Conservation (phyloP, 2,888 invertebrate genomes). For the Dyspetes luteomarginatus region DNA sequence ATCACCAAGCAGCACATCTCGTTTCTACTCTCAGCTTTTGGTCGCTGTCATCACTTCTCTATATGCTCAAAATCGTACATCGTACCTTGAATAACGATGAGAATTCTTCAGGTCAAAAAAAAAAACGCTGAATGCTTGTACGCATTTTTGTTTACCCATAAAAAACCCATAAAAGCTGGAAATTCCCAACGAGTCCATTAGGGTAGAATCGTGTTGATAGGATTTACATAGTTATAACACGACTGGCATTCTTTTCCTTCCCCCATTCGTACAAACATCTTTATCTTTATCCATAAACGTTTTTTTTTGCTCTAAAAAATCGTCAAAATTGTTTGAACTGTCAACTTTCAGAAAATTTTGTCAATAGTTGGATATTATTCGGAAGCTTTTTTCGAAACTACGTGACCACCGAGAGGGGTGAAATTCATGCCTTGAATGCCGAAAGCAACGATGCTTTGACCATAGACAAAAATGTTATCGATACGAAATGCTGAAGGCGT, state of each 20-base stretch:
- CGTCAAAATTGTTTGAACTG: too few relatives aligned
- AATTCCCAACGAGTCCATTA: not conserved
- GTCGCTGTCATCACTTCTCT: not conserved
- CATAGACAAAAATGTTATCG: constrained; percentile 18
- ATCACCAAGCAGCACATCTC: constrained; percentile 9
- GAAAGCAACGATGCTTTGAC: not conserved
- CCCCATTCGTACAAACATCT: not conserved
- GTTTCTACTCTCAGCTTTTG: not conserved
- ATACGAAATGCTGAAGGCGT: constrained; percentile 18
- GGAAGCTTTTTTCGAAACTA: not conserved
- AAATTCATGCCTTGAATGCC: constrained; percentile 3
- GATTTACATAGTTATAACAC: not conserved
- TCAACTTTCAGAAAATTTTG: not conserved
- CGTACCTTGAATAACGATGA: not conserved
- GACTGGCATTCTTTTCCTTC: not conserved
- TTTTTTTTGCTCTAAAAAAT: too few relatives aligned
- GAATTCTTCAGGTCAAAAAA: not conserved
- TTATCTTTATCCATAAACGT: too few relatives aligned
- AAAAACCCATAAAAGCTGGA: not conserved
- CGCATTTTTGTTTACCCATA: not conserved
- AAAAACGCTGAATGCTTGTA: not conserved
- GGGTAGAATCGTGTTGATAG: not conserved
- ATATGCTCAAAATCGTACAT: not conserved
- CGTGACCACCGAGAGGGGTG: not conserved
- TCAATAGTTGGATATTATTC: not conserved